Evolutionary conservation across 2,113 vertebrate genomes (phyloP).

Genomic region (Laterallus jamaicensis): DNA sequence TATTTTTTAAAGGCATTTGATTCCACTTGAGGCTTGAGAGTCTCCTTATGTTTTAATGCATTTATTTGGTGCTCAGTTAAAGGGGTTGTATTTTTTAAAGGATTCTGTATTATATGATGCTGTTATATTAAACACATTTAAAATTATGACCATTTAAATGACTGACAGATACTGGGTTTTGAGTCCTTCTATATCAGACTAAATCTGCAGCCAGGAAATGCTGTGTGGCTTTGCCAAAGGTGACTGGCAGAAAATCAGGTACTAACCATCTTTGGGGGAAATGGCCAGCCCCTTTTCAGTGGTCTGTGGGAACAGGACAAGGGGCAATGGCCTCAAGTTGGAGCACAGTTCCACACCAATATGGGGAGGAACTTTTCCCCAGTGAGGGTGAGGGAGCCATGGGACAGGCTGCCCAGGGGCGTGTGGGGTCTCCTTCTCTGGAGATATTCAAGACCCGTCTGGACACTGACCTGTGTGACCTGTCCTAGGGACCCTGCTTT

Average conservation of each 20-base stretch:
- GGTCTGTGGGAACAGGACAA: no score
- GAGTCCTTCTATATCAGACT: not conserved
- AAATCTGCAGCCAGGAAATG: not conserved
- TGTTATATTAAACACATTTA: not conserved
- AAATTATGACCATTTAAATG: not conserved
- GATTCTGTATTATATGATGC: not conserved
- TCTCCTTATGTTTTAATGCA: not conserved
- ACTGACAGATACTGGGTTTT: not conserved
- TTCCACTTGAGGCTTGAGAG: not conserved
- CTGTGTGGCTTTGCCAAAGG: not conserved
- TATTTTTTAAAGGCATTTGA: not conserved
- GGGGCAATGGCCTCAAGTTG: no score
- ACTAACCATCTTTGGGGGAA: not conserved
- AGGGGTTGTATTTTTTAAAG: not conserved
- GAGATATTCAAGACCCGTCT: no score
- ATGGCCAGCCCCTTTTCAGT: no score
- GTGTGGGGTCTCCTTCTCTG: no score
- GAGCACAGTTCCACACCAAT: no score
- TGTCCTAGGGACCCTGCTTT: no score
- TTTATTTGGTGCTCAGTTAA: not conserved
- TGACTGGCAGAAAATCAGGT: not conserved
- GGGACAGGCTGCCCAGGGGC: no score
- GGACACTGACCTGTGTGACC: no score
- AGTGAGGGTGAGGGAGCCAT: no score
- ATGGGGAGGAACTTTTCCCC: no score